These are phyloP conservation scores for Acanthis flammea DNA, from an alignment of 2,797 vertebrate species.

Conservation along the genomic window DNA sequence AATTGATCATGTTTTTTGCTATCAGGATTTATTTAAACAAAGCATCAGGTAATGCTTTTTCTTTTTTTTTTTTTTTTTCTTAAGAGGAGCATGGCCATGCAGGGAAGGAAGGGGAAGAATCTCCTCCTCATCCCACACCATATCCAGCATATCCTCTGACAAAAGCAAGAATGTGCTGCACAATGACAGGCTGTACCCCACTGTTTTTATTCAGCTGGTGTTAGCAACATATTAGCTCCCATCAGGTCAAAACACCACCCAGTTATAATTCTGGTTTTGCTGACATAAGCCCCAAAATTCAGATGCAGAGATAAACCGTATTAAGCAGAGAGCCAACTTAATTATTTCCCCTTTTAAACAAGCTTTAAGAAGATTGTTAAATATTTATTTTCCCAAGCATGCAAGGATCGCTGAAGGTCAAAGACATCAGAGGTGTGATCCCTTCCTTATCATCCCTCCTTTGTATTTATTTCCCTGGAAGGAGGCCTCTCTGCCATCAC, in stretches of 20 bases:
- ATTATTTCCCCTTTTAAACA: slow-evolving; percentile 47
- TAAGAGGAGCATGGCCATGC: neutral
- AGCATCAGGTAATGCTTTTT: neutral
- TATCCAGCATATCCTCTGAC: slow-evolving; percentile 18
- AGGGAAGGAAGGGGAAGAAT: neutral
- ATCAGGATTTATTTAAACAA: neutral
- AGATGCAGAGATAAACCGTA: slow-evolving; percentile 3
- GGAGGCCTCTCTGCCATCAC: neutral
- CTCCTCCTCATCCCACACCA: neutral
- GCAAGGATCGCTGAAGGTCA: slow-evolving; percentile 45
- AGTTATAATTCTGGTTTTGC: neutral
- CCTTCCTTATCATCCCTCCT: neutral
- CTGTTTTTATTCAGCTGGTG: neutral
- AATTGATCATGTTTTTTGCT: neutral
- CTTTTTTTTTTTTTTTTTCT: neutral
- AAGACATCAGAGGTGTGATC: slow-evolving; percentile 58
- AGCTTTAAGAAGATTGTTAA: slow-evolving; percentile 48
- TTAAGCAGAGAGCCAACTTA: neutral
- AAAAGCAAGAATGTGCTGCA: slow-evolving; percentile 26
- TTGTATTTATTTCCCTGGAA: slow-evolving; percentile 18
- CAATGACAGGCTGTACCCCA: neutral
- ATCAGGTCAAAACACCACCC: neutral
- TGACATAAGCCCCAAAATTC: slow-evolving; percentile 22
- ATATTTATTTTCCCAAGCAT: slow-evolving; percentile 56
- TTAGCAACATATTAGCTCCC: neutral